phyloP scores from a whole-genome alignment of 2,888 invertebrate species.

The Ypsolopha sequella region DNA sequence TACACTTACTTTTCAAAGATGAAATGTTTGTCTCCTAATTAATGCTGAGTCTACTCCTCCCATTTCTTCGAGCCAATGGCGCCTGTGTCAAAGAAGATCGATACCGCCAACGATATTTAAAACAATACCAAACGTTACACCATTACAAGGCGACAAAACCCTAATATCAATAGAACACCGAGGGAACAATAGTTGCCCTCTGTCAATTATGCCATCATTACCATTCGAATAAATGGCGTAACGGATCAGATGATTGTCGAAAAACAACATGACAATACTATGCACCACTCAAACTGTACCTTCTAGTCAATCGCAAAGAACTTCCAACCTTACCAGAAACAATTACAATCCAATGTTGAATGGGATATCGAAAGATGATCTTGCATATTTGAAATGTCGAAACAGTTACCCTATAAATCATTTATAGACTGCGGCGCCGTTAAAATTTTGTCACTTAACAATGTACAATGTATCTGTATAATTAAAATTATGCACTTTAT shows the following conservation, averaged over 20 bases:
- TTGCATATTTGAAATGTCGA: constrained; percentile 43
- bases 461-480: constrained; percentile 44
- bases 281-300: constrained; percentile 15
- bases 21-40: no score
- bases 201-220: constrained; percentile 70
- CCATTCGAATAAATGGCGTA: constrained; percentile 64
- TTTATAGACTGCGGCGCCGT: constrained; percentile 44
- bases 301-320: no score
- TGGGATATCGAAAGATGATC: constrained; percentile 22
- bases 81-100: no score
- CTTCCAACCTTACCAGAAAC: constrained; percentile 16
- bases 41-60: constrained; percentile 31
- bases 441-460: constrained; percentile 49
- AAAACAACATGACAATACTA: constrained; percentile 52
- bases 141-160: constrained; percentile 68
- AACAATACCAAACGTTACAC: constrained; percentile 52
- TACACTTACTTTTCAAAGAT: no score
- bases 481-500: constrained; percentile 30
- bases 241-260: constrained; percentile 59
- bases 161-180: constrained; percentile 64
- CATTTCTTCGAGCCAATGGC: constrained; percentile 28
- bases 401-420: constrained; percentile 59
- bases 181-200: constrained; percentile 65
- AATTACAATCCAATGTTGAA: constrained; percentile 28
- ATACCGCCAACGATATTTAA: constrained; percentile 31